These are phyloP conservation scores for Mus pahari DNA, from an alignment of 2,113 vertebrate species.

Conservation along the genomic window DNA sequence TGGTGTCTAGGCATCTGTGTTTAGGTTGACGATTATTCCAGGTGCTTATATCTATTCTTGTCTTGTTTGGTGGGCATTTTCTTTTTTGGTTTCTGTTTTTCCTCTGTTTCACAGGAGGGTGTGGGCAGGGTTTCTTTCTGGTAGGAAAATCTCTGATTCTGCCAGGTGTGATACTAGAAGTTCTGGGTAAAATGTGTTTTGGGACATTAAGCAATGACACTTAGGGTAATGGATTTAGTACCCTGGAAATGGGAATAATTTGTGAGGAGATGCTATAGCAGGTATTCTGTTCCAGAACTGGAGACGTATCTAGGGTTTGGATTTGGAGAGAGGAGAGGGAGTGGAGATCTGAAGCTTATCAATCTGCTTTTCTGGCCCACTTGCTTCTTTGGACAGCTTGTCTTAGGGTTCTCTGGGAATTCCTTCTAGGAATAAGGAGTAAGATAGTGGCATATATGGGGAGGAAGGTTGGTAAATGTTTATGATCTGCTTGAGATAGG, in stretches of 20 bases:
- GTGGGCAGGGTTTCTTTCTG: not conserved
- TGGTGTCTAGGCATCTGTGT: not conserved
- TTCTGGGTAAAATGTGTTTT: not conserved
- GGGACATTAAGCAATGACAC: not conserved
- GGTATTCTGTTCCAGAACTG: not conserved
- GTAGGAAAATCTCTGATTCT: not conserved
- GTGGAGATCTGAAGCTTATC: not conserved
- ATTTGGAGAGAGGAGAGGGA: not conserved
- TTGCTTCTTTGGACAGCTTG: not conserved
- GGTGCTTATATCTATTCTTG: not conserved
- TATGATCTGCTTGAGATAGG: not conserved
- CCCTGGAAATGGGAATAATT: not conserved
- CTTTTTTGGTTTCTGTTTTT: not conserved
- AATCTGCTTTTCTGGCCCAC: not conserved
- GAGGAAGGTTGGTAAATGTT: not conserved
- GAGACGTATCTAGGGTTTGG: not conserved
- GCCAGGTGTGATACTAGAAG: not conserved
- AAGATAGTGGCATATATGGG: not conserved
- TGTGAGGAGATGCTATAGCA: not conserved
- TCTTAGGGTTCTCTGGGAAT: not conserved
- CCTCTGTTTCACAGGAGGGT: not conserved
- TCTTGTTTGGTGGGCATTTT: not conserved
- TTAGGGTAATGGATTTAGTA: not conserved
- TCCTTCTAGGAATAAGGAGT: not conserved
- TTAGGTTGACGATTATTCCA: not conserved